Evolutionary conservation across 2,797 vertebrate species (phyloP).

Genomic region (Poeciliopsis gracilis): DNA sequence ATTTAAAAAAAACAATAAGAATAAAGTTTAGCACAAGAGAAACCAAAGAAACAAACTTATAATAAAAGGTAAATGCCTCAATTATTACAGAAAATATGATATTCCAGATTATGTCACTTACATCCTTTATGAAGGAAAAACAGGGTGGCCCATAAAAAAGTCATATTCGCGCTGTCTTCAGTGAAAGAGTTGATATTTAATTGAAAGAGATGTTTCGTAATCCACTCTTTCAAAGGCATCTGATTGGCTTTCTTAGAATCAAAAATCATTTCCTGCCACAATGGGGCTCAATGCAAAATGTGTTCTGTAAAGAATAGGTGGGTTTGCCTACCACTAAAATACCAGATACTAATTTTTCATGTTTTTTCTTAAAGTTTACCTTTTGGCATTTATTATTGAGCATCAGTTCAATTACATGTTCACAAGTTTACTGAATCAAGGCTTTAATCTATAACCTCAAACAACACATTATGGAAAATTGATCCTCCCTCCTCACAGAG

Average conservation of each 20-base stretch:
- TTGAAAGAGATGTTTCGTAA: neutral
- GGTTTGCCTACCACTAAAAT: neutral
- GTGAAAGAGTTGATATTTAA: neutral
- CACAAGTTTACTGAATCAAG: neutral
- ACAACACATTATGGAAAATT: neutral
- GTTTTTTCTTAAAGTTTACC: neutral
- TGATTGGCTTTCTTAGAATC: slow-evolving; percentile 23
- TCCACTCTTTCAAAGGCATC: neutral
- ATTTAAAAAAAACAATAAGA: neutral
- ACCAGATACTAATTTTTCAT: neutral
- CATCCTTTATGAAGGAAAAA: slow-evolving; percentile 19
- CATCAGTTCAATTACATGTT: neutral
- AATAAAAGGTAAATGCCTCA: neutral
- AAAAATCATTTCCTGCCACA: slow-evolving; percentile 21
- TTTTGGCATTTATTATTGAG: neutral
- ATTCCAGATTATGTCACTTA: neutral
- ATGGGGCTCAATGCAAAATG: neutral
- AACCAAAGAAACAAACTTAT: neutral
- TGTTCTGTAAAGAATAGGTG: neutral
- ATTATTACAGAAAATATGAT: neutral
- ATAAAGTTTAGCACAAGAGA: neutral
- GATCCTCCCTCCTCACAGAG: neutral
- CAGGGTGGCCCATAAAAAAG: slow-evolving; percentile 19
- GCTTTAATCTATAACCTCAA: neutral
- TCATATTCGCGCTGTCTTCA: slow-evolving; percentile 22